Evolutionary conservation across 92 coral and sea anemone genomes (phyloP).

Genomic region (Porites evermanni): DNA sequence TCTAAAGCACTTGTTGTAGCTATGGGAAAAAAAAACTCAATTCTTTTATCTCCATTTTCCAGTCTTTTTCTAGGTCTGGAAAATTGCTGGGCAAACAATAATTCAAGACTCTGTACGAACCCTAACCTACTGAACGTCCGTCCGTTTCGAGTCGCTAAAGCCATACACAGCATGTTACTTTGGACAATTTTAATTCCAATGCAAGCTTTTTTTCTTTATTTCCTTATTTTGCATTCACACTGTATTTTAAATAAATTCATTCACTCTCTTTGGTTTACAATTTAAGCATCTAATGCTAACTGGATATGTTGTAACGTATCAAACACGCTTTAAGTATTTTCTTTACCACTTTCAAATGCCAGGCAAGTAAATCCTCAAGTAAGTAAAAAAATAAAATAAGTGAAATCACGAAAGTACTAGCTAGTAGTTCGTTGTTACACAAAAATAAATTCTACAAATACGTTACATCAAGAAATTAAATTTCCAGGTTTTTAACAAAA

Average conservation of each 20-base stretch:
- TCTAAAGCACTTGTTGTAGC: too few relatives aligned
- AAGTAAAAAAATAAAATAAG: too few relatives aligned
- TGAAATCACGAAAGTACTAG: too few relatives aligned
- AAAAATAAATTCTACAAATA: conserved; percentile 22
- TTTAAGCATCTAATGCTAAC: conserved; percentile 9
- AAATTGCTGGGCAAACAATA: too few relatives aligned
- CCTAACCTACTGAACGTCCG: too few relatives aligned
- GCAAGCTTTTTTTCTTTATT: background rate
- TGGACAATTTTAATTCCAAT: background rate
- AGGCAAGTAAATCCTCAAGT: background rate
- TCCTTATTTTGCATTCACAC: conserved; percentile 10
- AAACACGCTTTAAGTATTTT: background rate
- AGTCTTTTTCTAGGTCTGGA: too few relatives aligned
- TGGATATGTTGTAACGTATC: background rate
- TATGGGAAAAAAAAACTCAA: too few relatives aligned
- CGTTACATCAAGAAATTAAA: background rate
- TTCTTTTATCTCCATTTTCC: too few relatives aligned
- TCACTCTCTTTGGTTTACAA: background rate
- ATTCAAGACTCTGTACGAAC: too few relatives aligned
- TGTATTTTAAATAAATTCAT: conserved; percentile 13
- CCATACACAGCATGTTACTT: too few relatives aligned
- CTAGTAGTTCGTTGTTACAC: background rate
- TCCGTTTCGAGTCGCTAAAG: too few relatives aligned
- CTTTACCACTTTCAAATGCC: background rate
- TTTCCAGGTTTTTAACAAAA: background rate